phyloP scores from a whole-genome alignment of 2,113 vertebrate species.

The Struthidea cinerea region DNA sequence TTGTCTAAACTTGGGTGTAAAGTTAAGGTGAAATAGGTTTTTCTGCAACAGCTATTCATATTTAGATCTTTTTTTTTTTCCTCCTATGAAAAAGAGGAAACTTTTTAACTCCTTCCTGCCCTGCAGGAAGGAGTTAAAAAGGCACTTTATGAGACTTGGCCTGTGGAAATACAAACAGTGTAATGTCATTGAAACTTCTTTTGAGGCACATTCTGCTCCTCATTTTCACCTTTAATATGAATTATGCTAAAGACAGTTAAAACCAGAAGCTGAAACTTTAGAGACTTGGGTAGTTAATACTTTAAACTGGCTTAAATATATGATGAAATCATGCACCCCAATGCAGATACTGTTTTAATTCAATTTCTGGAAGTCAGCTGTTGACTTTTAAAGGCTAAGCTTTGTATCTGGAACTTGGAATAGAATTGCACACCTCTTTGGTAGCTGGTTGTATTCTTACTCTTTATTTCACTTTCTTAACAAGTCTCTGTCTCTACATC shows the following conservation, averaged over 20 bases:
- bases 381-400: background rate
- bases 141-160: background rate
- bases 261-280: background rate
- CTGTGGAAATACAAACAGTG: background rate
- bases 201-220: background rate
- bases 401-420: background rate
- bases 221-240: background rate
- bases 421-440: background rate
- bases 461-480: background rate
- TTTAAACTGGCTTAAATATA: background rate
- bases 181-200: background rate
- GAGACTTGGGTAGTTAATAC: background rate
- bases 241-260: background rate
- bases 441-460: background rate
- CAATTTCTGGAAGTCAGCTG: background rate
- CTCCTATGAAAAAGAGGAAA: background rate
- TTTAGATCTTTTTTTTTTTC: background rate
- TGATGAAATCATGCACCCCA: background rate
- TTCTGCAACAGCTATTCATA: background rate
- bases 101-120: no score
- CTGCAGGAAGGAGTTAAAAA: no score
- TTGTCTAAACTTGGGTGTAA: background rate
- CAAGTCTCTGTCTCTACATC: background rate
- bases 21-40: background rate
- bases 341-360: background rate